Evolutionary conservation across 2,113 vertebrate genomes (phyloP).

Genomic region (Hyla sarda): DNA sequence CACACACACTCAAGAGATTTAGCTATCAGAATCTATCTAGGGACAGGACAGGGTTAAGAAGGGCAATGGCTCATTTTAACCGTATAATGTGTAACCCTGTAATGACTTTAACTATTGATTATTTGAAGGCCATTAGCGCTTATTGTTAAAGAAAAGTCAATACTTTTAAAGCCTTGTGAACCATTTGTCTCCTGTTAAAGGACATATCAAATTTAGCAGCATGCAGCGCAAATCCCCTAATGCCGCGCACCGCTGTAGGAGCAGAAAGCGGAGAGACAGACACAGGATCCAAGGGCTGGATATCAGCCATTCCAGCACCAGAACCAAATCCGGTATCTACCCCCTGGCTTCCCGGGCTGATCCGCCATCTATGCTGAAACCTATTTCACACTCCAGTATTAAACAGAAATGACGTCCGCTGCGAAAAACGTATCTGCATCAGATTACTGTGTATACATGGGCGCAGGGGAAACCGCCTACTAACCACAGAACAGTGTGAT

Average conservation of each 20-base stretch:
- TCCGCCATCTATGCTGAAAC: background rate
- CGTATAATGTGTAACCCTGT: conserved; percentile 78
- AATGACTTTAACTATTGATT: conserved; percentile 94
- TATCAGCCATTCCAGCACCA: conserved; percentile 14
- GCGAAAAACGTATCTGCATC: background rate
- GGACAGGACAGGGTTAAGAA: conserved; percentile 68
- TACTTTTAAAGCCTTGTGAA: conserved; percentile 86
- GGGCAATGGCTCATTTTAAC: conserved; percentile 66
- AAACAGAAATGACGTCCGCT: background rate
- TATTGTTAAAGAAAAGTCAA: conserved; percentile 96
- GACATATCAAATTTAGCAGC: conserved; percentile 87
- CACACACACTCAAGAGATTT: too few species aligned
- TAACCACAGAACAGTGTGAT: background rate
- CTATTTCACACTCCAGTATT: background rate
- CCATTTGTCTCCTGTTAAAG: conserved; percentile 93
- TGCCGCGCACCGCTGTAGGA: conserved; percentile 65
- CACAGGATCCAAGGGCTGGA: conserved; percentile 31
- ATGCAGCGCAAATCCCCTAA: conserved; percentile 81
- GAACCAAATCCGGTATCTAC: conserved; percentile 30
- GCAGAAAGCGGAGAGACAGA: conserved; percentile 45
- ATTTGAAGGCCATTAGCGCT: conserved; percentile 92
- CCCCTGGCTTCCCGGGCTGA: conserved; percentile 5
- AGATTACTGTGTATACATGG: background rate
- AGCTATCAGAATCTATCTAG: conserved; percentile 29
- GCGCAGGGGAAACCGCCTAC: background rate